phyloP scores from a whole-genome alignment of 2,113 vertebrate species.

The Heterotis niloticus region DNA sequence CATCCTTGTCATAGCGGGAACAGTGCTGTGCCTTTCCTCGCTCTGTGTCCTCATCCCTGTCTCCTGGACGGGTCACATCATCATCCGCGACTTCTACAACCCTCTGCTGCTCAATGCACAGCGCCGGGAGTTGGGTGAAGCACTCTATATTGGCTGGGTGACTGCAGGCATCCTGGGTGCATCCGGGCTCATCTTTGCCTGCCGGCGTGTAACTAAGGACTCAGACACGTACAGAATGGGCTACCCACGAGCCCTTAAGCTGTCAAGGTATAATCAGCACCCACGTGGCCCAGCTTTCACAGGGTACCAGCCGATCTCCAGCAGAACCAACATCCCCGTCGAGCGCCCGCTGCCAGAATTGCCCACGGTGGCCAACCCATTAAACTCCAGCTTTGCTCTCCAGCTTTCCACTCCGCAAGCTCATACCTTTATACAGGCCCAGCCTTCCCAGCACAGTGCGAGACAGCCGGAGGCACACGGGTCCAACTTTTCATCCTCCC shows the following conservation, averaged over 20 bases:
- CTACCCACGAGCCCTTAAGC: conserved; percentile 25
- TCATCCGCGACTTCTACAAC: conserved; percentile 64
- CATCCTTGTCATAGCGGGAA: conserved; percentile 32
- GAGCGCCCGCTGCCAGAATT: conserved; percentile 16
- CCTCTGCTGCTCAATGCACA: conserved; percentile 63
- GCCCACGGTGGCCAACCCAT: background rate
- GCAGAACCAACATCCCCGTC: conserved; percentile 33
- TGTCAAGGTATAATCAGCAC: conserved; percentile 37
- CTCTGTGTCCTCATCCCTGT: conserved; percentile 48
- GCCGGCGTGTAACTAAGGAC: conserved; percentile 38
- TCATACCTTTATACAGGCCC: conserved; percentile 30
- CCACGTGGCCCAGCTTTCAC: conserved; percentile 18
- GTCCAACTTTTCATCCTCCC: background rate
- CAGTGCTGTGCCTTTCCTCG: conserved; percentile 41
- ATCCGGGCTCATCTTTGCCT: conserved; percentile 59
- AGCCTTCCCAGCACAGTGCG: conserved; percentile 28
- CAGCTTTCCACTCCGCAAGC: background rate
- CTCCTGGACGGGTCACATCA: conserved; percentile 46
- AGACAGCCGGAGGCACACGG: background rate
- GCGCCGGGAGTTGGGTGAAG: conserved; percentile 68
- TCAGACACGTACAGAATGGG: conserved; percentile 40
- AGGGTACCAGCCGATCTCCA: conserved; percentile 44
- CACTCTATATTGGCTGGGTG: conserved; percentile 72
- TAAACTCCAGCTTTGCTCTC: background rate
- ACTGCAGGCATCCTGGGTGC: conserved; percentile 58